Evolutionary conservation across 2,113 vertebrate species (phyloP), one percentile per base, ranked within the genome.

Genomic region (Cephalopholis sonnerati): DNA sequence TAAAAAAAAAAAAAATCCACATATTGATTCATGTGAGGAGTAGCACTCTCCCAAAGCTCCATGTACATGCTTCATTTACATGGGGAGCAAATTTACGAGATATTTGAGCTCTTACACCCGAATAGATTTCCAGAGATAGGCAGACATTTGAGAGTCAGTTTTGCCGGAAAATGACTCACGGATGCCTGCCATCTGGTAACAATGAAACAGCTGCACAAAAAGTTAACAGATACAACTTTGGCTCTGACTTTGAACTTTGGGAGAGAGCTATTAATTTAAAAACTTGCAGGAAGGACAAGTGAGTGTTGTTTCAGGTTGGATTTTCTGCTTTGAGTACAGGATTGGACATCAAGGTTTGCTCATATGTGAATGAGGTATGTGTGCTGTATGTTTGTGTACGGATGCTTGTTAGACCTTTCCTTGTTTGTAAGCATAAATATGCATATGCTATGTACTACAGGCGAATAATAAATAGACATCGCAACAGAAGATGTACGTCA

Each of bases 381-480:
- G 66, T 89, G 82, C 61, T 72, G 69, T 86, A 64, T 87, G 84
- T 62, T 69, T 85, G 68, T 78, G 79, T 76, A 55, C 73, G 84
- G 53, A 79, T 90, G 81, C 72, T 80, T 83, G 77, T 86, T 81
- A 84, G 61, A 84, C 18, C 24, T 74, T 77, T 84, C 18, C 61
- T 83, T 71, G 50, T 90, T 88, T 82, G 74, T 90, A 93, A 86
- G 84, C 48, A 79, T 90, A 91, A 46, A 82, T 84, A 88, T 88
- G 84, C 81, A 86, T 88, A 86, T 89, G 59, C 74, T 86, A 83
- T 93, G 89, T 92, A 89, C 53, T 89, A 88, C 80, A 90, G 85
- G 82, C 63, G 86, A 92, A 82, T 89, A 88, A 91, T 90, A 94
- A 94, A 94, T 87, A 81, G 66, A 89, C 88, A 87, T 82, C 90